Conservation (phyloP, 2,113 vertebrate species). For the Toxotes jaculatrix region DNA sequence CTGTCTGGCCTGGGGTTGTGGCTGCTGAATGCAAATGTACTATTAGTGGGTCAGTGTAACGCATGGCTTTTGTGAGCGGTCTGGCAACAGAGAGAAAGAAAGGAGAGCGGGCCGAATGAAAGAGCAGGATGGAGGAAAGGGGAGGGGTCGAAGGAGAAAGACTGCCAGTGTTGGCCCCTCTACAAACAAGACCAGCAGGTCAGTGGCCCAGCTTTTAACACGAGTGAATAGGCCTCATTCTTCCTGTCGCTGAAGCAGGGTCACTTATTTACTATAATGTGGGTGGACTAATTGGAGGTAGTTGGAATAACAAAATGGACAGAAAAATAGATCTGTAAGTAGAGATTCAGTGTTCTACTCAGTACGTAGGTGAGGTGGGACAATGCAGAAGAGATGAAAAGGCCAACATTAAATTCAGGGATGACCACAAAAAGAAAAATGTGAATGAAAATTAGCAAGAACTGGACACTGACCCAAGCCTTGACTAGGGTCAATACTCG, state of each 20-base stretch:
- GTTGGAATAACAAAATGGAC: constrained; percentile 12
- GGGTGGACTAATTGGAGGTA: constrained; percentile 49
- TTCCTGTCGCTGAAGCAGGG: constrained; percentile 33
- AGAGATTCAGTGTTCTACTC: constrained; percentile 16
- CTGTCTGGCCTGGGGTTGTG: constrained; percentile 28
- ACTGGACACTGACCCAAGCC: constrained; percentile 2
- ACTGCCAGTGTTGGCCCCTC: constrained; percentile 45
- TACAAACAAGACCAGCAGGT: constrained; percentile 68
- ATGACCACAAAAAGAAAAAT: constrained; percentile 15
- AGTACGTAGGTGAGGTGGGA: background rate
- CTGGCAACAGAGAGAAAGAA: constrained; percentile 40
- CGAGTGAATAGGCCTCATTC: constrained; percentile 54
- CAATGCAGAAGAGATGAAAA: background rate
- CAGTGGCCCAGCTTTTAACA: constrained; percentile 57
- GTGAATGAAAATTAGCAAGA: background rate
- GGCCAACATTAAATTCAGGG: constrained; percentile 16
- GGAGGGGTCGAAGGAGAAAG: constrained; percentile 36
- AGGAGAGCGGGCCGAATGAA: constrained; percentile 44
- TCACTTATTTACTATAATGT: constrained; percentile 26
- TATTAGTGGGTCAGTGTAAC: constrained; percentile 67
- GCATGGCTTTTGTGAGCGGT: constrained; percentile 55
- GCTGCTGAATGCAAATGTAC: constrained; percentile 64
- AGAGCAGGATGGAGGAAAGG: constrained; percentile 21
- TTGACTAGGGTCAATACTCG: background rate
- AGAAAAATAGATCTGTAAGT: constrained; percentile 42